Base-by-base conservation (phyloP, 2,888 invertebrate genomes). In the Entomobrya proxima region DNA sequence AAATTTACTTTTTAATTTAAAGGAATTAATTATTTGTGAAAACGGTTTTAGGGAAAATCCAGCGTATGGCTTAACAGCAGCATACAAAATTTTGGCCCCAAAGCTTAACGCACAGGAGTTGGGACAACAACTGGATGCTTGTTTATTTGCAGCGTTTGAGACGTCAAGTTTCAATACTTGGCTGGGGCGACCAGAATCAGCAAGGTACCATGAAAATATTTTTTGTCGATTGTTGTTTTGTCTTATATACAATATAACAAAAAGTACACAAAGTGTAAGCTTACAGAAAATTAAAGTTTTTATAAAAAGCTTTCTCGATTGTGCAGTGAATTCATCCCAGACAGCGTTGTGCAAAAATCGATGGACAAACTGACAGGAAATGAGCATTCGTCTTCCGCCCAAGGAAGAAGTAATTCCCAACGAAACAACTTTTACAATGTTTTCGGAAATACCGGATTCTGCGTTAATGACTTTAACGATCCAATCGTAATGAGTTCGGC, bases 21-120 rank as follows among this genome's bases (percentile, higher is more conserved):
- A n/a, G n/a, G n/a, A n/a, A n/a, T n/a, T n/a, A n/a, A n/a, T n/a
- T n/a, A n/a, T n/a, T n/a, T n/a, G n/a, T n/a, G n/a, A n/a, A n/a
- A n/a, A n/a, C n/a, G n/a, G n/a, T n/a, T n/a, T n/a, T n/a, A 84
- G 86, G 86, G 87, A 87, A 72, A 84, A 87, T 72, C 85, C 87
- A 1, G 69, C 85, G 0, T 47, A 47, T n/a, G 40, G 40, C 6
- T 37, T 85, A 11, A 87, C 67, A 13, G 37, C 76, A 40, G 81
- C 85, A 5, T 87, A 87, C 50, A 76, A 47, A 24, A 67, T 81
- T 52, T 35, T 87, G 21, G 44, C 75, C 24, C 87, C 87, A 7
- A 64, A 72, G 11, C 64, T 87, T 3, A 58, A 87, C 13, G 24
- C 50, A 13, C 1, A 55, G 13, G 72, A 69, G 30, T 50, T 87